Evolutionary conservation across 2,113 vertebrate genomes (phyloP), one percentile per base, ranked within the genome.

Genomic region (Cyphomyrus discorhynchus): DNA sequence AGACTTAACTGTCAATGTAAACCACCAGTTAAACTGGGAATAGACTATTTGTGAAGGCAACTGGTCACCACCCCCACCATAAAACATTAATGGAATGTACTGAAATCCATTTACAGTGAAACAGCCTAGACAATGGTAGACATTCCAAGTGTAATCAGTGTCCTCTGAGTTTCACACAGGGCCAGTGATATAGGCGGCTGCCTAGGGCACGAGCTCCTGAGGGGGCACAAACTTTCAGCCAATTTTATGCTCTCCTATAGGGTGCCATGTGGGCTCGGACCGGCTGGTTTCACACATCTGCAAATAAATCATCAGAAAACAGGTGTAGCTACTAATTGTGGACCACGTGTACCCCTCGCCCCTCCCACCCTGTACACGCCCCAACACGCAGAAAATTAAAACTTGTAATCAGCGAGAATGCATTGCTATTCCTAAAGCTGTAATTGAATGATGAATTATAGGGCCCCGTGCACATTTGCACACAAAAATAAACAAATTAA

Each of bases 401-500:
- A 39, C 31, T 80, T 35, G 31, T 21, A 15, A 19, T 80, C 74
- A 80, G 74, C 1, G 74, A 17, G 39, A 84, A 84, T 47, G 82
- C 39, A 84, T 10, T 46, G 24, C 39, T 84, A 24, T 35, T 84
- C 35, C 45, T 84, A 84, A 84, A 49, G 42, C 82, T 84, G 82
- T 24, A 84, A 46, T 47, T 46, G 19, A 45, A 46, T 42, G 82
- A 46, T 84, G 39, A 84, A 47, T 84, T 84, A 84, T 84, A 84
- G 39, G 15, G 82, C 82, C 82, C 45, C 10, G 1, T 11, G 5
- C 45, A 46, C 82, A 84, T 47, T 45, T 42, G 6, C 42, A 84
- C 82, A 84, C 9, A 47, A 46, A 83, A 84, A 84, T 84, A 45
- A 84, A 84, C 82, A 45, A 84, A 47, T 84, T 47, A 47, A 84